A percentile compares a stretch with the other conserved stretches of the same genome.
Conservation (phyloP, 2,113 vertebrate species). For the Copsychus sechellarum region DNA sequence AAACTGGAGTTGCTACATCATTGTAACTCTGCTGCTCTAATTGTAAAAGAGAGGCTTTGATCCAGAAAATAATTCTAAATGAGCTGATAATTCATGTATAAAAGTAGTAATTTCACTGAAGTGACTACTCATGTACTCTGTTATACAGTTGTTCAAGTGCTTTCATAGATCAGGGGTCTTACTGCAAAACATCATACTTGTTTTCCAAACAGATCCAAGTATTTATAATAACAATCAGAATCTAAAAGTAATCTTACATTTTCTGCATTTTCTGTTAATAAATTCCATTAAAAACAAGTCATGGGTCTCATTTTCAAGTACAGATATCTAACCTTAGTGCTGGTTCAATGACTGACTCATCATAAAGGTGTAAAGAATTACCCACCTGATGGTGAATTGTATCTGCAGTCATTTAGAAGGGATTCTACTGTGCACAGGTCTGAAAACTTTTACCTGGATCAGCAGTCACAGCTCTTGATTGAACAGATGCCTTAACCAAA, state of each 20-base stretch:
- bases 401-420: not conserved
- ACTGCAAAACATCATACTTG: not conserved
- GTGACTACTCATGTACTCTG: not conserved
- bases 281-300: not conserved
- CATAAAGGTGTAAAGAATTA: not conserved
- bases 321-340: not conserved
- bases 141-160: not conserved
- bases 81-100: constrained; percentile 40
- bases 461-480: not conserved
- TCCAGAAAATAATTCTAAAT: constrained; percentile 34
- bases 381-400: not conserved
- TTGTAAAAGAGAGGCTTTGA: constrained; percentile 27
- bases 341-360: not conserved
- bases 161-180: not conserved
- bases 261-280: not conserved
- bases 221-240: not conserved
- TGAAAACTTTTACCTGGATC: not conserved
- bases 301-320: not conserved
- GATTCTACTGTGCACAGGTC: not conserved
- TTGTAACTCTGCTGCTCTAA: not conserved
- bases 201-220: constrained; percentile 20
- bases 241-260: not conserved
- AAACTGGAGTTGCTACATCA: not conserved
- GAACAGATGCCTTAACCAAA: constrained; percentile 4
- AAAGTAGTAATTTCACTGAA: constrained; percentile 45